phyloP scores from a whole-genome alignment of 2,797 vertebrate genomes.

The Ispidina lecontei region DNA sequence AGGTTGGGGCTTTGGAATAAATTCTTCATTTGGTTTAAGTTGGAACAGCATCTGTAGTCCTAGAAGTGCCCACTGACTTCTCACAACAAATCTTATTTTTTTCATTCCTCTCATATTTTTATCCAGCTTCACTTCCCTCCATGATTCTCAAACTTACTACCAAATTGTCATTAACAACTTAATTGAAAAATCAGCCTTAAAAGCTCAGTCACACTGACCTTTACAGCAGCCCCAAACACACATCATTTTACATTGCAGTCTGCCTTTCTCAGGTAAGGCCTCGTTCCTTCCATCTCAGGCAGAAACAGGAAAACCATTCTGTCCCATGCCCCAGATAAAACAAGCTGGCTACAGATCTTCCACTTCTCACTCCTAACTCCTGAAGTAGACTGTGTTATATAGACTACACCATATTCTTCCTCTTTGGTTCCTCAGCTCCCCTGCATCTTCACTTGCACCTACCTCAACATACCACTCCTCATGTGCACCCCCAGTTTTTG shows the following conservation, averaged over 20 bases:
- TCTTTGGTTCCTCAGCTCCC: not conserved
- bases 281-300: not conserved
- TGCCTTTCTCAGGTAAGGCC: not conserved
- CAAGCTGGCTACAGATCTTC: not conserved
- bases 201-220: not conserved
- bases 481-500: fast-evolving
- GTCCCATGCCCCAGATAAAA: not conserved
- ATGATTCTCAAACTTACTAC: not conserved
- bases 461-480: not conserved
- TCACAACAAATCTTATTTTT: not conserved
- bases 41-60: not conserved
- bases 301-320: not conserved
- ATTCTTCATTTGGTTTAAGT: not conserved
- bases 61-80: not conserved
- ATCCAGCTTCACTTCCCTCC: not conserved
- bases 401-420: not conserved
- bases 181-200: not conserved
- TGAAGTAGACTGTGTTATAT: not conserved
- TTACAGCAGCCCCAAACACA: not conserved
- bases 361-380: not conserved
- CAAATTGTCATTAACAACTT: not conserved
- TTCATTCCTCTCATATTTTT: not conserved
- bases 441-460: not conserved
- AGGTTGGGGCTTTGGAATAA: not conserved
- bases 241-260: not conserved